Percentiles rank a stretch among this genome's conserved stretches.
These are phyloP conservation scores for Psittacula derbiana DNA, from an alignment of 2,797 vertebrate species.

Conservation along the genomic window DNA sequence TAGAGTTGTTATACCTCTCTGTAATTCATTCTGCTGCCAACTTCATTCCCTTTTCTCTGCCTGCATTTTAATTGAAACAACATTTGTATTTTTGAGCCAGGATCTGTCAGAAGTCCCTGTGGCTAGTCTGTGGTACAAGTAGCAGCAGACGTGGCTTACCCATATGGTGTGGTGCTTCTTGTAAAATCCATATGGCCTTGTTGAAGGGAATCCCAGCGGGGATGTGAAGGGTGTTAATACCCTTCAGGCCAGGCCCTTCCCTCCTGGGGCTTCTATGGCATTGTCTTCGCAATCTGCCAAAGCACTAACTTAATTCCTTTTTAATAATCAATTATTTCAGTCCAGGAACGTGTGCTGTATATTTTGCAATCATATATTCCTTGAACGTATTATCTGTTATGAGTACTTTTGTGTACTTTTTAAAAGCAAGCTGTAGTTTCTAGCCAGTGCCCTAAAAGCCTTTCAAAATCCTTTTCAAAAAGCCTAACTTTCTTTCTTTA, in stretches of 20 bases:
- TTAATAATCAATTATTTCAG: conserved; percentile 94
- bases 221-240: conserved; percentile 93
- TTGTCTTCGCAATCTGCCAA: conserved; percentile 95
- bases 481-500: conserved; percentile 4
- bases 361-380: conserved; percentile 37
- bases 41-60: conserved; percentile 77
- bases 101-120: conserved; percentile 86
- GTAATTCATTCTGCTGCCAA: conserved; percentile 76
- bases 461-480: not conserved
- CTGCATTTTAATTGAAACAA: conserved; percentile 87
- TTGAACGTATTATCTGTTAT: conserved; percentile 1
- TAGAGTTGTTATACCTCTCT: conserved; percentile 69
- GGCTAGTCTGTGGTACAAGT: conserved; percentile 85
- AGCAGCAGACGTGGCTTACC: conserved; percentile 85
- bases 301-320: conserved; percentile 84
- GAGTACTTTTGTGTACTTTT: not conserved
- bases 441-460: not conserved
- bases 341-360: conserved; percentile 75
- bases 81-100: conserved; percentile 85
- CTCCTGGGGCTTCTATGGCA: conserved; percentile 87
- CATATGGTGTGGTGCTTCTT: conserved; percentile 91
- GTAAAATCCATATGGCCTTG: conserved; percentile 97
- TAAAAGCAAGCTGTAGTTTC: not conserved
- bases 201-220: conserved; percentile 89
- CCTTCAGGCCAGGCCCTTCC: conserved; percentile 89